Conservation (phyloP, 2,113 vertebrate species). For the Tylochromis polylepis region DNA sequence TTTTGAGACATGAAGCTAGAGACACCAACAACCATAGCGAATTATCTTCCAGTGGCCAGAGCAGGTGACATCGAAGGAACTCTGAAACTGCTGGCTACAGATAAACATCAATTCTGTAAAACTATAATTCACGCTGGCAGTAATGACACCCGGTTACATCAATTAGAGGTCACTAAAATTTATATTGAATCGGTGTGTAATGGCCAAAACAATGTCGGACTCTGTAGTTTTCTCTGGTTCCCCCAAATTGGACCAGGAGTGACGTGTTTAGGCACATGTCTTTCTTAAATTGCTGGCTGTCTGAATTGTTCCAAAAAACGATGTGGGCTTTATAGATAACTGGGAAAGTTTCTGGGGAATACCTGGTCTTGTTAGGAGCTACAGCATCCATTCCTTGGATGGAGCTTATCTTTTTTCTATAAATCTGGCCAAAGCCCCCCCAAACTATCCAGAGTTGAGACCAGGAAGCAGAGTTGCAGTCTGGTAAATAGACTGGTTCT, state of each 20-base stretch:
- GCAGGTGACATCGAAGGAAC: not conserved
- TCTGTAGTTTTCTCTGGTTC: not conserved
- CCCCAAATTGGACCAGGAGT: not conserved
- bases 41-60: not conserved
- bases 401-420: not conserved
- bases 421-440: not conserved
- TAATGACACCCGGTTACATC: not conserved
- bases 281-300: not conserved
- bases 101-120: not conserved
- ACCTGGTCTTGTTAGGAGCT: not conserved
- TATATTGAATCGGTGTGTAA: not conserved
- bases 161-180: not conserved
- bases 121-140: not conserved
- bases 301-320: too few relatives aligned
- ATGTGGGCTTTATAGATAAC: not conserved
- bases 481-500: not conserved
- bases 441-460: not conserved
- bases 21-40: not conserved
- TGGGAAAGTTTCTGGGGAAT: not conserved
- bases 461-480: not conserved
- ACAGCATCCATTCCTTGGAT: not conserved
- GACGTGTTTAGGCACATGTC: not conserved
- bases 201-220: not conserved
- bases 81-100: not conserved
- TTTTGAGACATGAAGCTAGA: not conserved